Evolutionary conservation across 2,113 vertebrate species (phyloP).

Genomic region (Tyrannus savana): DNA sequence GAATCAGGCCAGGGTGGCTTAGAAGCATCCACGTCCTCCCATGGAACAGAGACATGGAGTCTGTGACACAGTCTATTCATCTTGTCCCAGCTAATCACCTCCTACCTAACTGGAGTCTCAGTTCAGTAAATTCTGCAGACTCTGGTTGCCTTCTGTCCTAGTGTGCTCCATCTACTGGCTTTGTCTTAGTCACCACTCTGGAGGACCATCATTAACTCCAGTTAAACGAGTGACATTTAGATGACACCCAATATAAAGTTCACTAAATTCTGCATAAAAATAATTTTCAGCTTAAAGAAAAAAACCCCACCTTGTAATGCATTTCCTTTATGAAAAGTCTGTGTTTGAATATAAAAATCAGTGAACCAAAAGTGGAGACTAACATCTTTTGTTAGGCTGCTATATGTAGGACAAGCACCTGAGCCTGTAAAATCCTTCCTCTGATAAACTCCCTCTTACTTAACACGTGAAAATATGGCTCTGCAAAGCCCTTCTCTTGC

Average conservation of each 20-base stretch:
- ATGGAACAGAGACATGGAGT: accelerated
- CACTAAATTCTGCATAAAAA: neutral
- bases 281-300: neutral
- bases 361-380: neutral
- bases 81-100: neutral
- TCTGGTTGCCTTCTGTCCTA: neutral
- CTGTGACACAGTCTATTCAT: neutral
- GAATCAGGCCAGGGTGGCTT: neutral
- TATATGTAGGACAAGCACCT: neutral
- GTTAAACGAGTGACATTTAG: neutral
- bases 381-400: neutral
- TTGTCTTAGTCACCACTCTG: neutral
- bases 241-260: neutral
- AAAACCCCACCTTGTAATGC: neutral
- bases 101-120: neutral
- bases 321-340: neutral
- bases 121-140: neutral
- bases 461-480: neutral
- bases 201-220: neutral
- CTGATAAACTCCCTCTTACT: neutral
- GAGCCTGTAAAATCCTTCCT: neutral
- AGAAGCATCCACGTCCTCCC: neutral
- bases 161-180: slow-evolving; percentile 7
- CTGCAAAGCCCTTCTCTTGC: neutral
- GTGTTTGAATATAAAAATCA: neutral